Percentiles rank a stretch among this genome's conserved stretches.
phyloP scores from a whole-genome alignment of 2,797 vertebrate genomes.

The Ctenopoma multispine region DNA sequence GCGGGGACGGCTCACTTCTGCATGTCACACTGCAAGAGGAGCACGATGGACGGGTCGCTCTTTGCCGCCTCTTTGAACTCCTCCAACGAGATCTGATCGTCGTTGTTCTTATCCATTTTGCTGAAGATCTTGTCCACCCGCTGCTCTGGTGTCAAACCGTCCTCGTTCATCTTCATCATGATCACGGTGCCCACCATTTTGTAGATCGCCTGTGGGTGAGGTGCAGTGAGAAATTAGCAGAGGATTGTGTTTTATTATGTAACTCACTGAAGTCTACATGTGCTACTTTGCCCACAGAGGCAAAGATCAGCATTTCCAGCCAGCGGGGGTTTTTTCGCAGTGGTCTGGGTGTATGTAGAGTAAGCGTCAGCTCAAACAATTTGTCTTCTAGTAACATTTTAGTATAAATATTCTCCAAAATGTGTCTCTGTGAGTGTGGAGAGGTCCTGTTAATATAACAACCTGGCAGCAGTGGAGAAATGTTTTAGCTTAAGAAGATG shows the following conservation, averaged over 20 bases:
- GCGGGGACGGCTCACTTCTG: slow-evolving; percentile 89
- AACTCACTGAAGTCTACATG: slow-evolving; percentile 24
- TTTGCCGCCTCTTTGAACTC: slow-evolving; percentile 98
- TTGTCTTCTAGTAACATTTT: too few species aligned
- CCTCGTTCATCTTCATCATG: slow-evolving; percentile 99
- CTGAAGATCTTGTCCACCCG: slow-evolving; percentile 98
- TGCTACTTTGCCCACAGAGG: slow-evolving; percentile 18
- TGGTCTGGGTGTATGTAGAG: background rate
- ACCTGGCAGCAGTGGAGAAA: too few species aligned
- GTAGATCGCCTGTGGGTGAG: slow-evolving; percentile 91
- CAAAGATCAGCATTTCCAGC: slow-evolving; percentile 6
- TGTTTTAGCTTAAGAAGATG: too few species aligned
- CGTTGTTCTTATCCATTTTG: slow-evolving; percentile 99
- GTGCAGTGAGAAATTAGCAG: slow-evolving; percentile 50
- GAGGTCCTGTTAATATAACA: too few species aligned
- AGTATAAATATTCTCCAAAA: too few species aligned
- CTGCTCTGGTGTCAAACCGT: slow-evolving; percentile 94
- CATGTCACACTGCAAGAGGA: slow-evolving; percentile 98
- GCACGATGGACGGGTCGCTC: slow-evolving; percentile 97
- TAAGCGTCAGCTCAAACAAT: background rate
- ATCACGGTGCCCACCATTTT: slow-evolving; percentile 99
- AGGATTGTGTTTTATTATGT: slow-evolving; percentile 30
- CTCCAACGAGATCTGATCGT: slow-evolving; percentile 96
- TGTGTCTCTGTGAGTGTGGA: too few species aligned
- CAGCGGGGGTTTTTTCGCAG: background rate